phyloP scores from a whole-genome alignment of 2,888 invertebrate species.

The Lymantria dispar region DNA sequence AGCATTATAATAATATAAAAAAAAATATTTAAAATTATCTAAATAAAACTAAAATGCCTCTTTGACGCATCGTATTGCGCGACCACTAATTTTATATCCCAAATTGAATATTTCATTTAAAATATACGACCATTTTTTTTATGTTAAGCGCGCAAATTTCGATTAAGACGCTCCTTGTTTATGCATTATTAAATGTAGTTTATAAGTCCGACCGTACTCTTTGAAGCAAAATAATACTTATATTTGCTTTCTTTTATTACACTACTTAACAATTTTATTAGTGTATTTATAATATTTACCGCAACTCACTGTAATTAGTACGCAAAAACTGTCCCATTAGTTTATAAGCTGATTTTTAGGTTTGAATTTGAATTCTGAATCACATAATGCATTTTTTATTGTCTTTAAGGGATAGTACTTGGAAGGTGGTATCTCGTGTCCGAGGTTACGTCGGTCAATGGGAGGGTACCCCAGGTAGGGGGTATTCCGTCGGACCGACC shows the following conservation, averaged over 20 bases:
- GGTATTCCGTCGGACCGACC: too few relatives aligned
- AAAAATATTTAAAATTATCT: conserved; percentile 16
- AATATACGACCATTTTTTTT: conserved; percentile 34
- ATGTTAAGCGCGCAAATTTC: conserved; percentile 24
- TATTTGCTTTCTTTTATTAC: not conserved
- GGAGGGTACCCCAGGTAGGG: too few relatives aligned
- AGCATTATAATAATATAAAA: too few relatives aligned
- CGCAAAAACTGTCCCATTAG: too few relatives aligned
- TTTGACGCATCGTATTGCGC: conserved; percentile 18
- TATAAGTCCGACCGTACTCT: conserved; percentile 15
- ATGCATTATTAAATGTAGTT: conserved; percentile 20
- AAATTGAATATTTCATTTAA: conserved; percentile 43
- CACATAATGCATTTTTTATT: too few relatives aligned
- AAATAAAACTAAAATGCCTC: not conserved
- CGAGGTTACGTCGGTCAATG: too few relatives aligned
- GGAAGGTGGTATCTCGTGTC: too few relatives aligned
- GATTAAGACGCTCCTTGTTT: conserved; percentile 23
- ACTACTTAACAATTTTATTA: not conserved
- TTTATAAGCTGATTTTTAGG: too few relatives aligned
- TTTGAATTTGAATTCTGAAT: too few relatives aligned
- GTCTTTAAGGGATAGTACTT: too few relatives aligned
- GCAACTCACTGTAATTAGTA: too few relatives aligned
- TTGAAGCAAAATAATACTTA: not conserved
- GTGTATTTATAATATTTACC: not conserved
- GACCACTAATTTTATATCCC: conserved; percentile 46